phyloP scores from a whole-genome alignment of 2,113 vertebrate genomes.

The Dryoscopus gambensis region DNA sequence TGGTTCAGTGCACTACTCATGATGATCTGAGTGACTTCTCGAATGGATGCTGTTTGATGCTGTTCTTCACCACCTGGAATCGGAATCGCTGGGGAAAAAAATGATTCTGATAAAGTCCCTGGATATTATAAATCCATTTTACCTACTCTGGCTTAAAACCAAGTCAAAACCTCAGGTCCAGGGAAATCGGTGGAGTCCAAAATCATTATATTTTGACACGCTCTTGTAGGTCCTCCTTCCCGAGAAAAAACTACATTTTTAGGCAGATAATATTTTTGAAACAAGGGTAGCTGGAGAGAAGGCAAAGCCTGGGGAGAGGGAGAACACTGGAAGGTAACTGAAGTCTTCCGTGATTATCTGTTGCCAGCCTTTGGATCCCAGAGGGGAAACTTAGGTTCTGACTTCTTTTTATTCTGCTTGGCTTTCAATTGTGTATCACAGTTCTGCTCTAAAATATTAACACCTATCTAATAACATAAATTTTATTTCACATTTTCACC shows the following conservation, averaged over 20 bases:
- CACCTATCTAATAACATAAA: neutral
- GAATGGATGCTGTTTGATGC: neutral
- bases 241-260: accelerated
- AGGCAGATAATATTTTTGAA: neutral
- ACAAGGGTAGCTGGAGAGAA: neutral
- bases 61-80: neutral
- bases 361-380: neutral
- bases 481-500: neutral
- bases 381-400: neutral
- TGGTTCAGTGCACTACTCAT: neutral
- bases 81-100: neutral
- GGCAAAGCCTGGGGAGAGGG: neutral
- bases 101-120: neutral
- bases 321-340: neutral
- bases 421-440: neutral
- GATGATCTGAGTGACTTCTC: neutral
- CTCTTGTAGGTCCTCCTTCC: neutral
- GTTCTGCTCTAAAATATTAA: neutral
- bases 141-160: neutral
- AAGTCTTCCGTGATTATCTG: neutral
- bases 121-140: neutral
- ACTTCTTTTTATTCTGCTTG: neutral
- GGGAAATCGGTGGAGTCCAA: neutral
- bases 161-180: neutral
- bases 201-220: neutral